Evolutionary conservation across 2,113 vertebrate species (phyloP), one percentile per base, ranked within the genome.

Genomic region (Xerus inauris): DNA sequence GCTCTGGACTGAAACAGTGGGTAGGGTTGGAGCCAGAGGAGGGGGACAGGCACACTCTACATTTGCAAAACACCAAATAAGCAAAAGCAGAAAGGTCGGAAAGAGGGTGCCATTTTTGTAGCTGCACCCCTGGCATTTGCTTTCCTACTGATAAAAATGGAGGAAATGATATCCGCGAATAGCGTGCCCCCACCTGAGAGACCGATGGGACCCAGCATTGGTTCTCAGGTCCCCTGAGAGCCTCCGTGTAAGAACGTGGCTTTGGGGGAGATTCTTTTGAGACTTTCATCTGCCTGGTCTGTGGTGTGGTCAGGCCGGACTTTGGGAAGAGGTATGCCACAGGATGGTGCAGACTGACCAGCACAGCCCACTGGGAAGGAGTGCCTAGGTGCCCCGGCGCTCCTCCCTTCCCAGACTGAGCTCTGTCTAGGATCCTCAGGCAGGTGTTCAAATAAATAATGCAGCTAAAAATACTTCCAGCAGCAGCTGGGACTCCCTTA

Each of bases 361-460:
- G 5, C 8, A 32, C 6, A 88, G 1, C 71, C 6, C 0, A 2
- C 10, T 13, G 75, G 45, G 72, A 76, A 64, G 77, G 30, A 38
- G 10, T n/a, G 35, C 54, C 64, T 35, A n/a, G 45, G 28, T 98
- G 98, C 98, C 97, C 98, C 94, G 64, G 42, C 28, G 64, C 98
- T 97, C 98, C 97, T 98, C 98, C 75, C 85, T 73, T 94, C 95
- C 97, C 79, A 93, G 96, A 84, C 96, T 85, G 85, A 1, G 51
- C 97, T 98, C 97, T 98, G 97, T 96, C 97, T 98, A 91, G 87
- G 97, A 94, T 93, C 96, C 97, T 97, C 95, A 98, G 98, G 98
- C 99, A 99, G 99, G 99, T 99, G 99, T 99, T 99, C 98, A 99
- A 98, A 99, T 99, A 99, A 99, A 99, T 99, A 98, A 99, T 97